Evolutionary conservation across 2,797 vertebrate genomes (phyloP).

Genomic region (Rousettus madagascariensis): DNA sequence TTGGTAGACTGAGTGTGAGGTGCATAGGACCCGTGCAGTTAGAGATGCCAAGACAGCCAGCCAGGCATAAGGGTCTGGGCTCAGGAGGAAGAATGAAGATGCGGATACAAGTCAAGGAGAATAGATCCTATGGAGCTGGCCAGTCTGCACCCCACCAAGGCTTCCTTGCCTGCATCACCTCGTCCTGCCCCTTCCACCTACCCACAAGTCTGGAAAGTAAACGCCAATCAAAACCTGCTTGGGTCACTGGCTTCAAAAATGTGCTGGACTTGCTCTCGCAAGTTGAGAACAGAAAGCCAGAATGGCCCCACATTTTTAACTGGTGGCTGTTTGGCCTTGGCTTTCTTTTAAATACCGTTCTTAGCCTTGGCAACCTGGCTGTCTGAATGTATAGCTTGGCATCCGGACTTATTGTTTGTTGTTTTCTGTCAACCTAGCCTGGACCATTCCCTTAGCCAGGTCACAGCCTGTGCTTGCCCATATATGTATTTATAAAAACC

Average conservation of each 20-base stretch:
- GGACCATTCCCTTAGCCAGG: not conserved
- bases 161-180: not conserved
- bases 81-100: not conserved
- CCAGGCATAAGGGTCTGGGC: not conserved
- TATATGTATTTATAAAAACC: not conserved
- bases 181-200: not conserved
- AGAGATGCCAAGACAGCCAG: not conserved
- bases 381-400: not conserved
- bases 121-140: not conserved
- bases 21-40: not conserved
- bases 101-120: not conserved
- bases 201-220: not conserved
- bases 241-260: conserved; percentile 20
- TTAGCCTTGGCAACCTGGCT: not conserved
- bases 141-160: not conserved
- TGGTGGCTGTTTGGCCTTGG: not conserved
- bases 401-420: not conserved
- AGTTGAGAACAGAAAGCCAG: not conserved
- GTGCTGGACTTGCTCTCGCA: not conserved
- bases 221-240: not conserved
- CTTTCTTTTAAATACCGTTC: not conserved
- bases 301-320: not conserved
- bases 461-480: not conserved
- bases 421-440: not conserved
- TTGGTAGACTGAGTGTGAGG: not conserved